These are phyloP conservation scores for Agonopterix arenella DNA, from an alignment of 2,888 invertebrate genomes.

Conservation along the genomic window DNA sequence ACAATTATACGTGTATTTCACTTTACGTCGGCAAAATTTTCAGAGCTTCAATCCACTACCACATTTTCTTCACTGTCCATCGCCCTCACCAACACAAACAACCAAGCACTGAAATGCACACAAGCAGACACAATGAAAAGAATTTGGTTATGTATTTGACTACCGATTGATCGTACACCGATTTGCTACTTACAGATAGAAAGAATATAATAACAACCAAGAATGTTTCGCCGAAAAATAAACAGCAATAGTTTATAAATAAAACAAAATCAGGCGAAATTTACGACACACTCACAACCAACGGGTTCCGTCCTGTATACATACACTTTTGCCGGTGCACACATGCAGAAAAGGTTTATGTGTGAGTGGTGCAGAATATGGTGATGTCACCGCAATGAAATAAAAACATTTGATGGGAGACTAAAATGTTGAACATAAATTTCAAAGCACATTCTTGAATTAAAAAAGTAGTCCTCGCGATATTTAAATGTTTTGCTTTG, in stretches of 20 bases:
- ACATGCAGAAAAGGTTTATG: too few relatives aligned
- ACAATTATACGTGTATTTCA: slow-evolving; percentile 24
- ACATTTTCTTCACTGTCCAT: slow-evolving; percentile 59
- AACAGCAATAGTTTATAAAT: neutral
- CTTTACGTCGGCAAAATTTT: slow-evolving; percentile 24
- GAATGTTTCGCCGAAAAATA: neutral
- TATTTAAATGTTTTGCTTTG: too few relatives aligned
- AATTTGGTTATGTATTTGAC: slow-evolving; percentile 2
- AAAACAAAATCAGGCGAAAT: slow-evolving; percentile 19
- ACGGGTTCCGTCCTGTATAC: too few relatives aligned
- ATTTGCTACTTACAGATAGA: neutral
- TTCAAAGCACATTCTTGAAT: too few relatives aligned
- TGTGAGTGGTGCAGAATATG: too few relatives aligned
- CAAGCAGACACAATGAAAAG: slow-evolving; percentile 24
- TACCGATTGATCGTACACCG: neutral
- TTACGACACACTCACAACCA: slow-evolving; percentile 37
- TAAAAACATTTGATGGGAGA: too few relatives aligned
- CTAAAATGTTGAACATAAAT: too few relatives aligned
- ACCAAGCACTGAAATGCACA: slow-evolving; percentile 49
- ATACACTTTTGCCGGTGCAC: too few relatives aligned
- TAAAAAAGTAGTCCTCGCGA: too few relatives aligned
- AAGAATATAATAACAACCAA: too few relatives aligned
- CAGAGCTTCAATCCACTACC: slow-evolving; percentile 44
- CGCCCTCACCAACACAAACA: slow-evolving; percentile 66
- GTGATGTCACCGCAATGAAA: too few relatives aligned